Evolutionary conservation across 1,140 invertebrate species (phyloP).

Genomic region (Solenopsis fugax): DNA sequence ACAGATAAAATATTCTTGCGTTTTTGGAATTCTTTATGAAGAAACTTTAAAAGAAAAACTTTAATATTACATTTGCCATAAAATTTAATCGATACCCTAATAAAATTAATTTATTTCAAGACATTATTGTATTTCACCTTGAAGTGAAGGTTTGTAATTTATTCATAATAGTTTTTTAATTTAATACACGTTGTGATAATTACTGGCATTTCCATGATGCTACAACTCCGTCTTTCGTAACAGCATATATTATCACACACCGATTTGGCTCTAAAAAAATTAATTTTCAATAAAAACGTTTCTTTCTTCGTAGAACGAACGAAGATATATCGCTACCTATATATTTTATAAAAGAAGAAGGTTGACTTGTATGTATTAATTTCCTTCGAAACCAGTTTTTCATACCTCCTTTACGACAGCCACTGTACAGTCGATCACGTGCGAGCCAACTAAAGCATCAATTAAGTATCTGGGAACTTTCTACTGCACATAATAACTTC

Average conservation of each 20-base stretch:
- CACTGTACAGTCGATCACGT: background rate
- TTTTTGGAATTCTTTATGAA: background rate
- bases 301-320: background rate
- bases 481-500: conserved; percentile 11
- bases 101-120: background rate
- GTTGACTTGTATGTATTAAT: conserved; percentile 5
- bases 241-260: background rate
- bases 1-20: background rate
- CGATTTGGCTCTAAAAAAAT: background rate
- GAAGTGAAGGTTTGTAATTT: background rate
- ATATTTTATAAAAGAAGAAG: conserved; percentile 13
- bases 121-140: background rate
- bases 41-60: background rate
- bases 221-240: background rate
- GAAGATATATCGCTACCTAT: background rate
- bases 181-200: background rate
- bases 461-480: conserved; percentile 21
- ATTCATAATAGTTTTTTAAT: background rate
- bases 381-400: conserved; percentile 3
- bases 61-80: background rate
- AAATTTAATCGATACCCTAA: no score
- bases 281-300: background rate
- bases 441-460: background rate
- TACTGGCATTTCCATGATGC: background rate
- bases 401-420: background rate